phyloP scores from a whole-genome alignment of 2,113 vertebrate genomes.

The Muntiacus reevesi region DNA sequence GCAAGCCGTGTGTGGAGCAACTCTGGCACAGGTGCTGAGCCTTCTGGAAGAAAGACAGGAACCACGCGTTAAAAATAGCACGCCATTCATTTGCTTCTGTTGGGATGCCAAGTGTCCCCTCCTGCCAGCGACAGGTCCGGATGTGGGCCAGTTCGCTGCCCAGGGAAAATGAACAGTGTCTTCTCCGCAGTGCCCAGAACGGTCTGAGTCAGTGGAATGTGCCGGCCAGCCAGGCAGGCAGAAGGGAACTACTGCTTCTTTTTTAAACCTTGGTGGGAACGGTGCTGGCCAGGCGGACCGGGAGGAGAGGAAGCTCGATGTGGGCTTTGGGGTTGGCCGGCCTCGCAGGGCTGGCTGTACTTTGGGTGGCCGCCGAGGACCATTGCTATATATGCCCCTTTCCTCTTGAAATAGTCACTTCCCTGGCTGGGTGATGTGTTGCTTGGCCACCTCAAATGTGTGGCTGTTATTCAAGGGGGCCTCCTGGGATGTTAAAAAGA shows the following conservation, averaged over 20 bases:
- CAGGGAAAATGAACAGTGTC: constrained; percentile 65
- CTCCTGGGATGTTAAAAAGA: constrained; percentile 33
- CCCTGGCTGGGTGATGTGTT: neutral
- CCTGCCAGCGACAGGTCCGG: constrained; percentile 56
- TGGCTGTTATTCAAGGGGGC: constrained; percentile 11
- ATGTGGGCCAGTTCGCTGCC: constrained; percentile 56
- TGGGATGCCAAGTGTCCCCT: constrained; percentile 36
- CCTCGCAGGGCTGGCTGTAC: neutral
- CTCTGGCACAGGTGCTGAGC: constrained; percentile 44
- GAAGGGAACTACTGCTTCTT: constrained; percentile 64
- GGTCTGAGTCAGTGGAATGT: constrained; percentile 65
- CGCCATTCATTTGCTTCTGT: constrained; percentile 36
- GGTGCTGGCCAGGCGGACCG: constrained; percentile 27
- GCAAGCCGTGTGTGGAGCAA: neutral
- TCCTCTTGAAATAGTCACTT: constrained; percentile 22
- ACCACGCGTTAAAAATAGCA: constrained; percentile 49
- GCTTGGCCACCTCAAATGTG: neutral
- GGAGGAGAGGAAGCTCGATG: constrained; percentile 46
- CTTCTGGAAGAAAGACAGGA: constrained; percentile 56
- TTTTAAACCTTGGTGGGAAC: constrained; percentile 59
- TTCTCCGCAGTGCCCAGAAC: constrained; percentile 42
- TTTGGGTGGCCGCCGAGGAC: constrained; percentile 6
- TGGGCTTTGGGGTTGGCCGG: neutral
- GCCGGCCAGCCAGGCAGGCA: constrained; percentile 50
- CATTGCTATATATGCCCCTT: neutral